These are phyloP conservation scores for Diplodus sargus DNA, from an alignment of 2,797 vertebrate species.

Conservation along the genomic window DNA sequence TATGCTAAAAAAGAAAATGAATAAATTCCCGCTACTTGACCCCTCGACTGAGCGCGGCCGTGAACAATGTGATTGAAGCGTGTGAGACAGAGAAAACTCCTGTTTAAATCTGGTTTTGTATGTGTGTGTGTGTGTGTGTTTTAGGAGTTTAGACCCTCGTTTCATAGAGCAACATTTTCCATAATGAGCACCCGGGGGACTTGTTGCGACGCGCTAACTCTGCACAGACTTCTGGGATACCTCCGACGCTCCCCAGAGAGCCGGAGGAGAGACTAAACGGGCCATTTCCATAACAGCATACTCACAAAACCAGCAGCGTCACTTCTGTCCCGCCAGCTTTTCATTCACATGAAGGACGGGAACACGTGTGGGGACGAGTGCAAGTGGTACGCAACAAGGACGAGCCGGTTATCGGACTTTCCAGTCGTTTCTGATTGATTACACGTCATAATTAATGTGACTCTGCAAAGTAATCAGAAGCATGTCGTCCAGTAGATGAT, in stretches of 20 bases:
- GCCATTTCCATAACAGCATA: constrained; percentile 59
- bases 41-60: constrained; percentile 10
- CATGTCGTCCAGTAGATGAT: too few species aligned
- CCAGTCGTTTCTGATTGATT: too few species aligned
- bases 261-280: constrained; percentile 44
- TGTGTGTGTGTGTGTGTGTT: constrained; percentile 18
- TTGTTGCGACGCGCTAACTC: constrained; percentile 43
- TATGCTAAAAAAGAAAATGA: constrained; percentile 18
- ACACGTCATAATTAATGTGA: too few species aligned
- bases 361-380: background rate
- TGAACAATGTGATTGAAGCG: constrained; percentile 31
- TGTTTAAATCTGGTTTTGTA: constrained; percentile 43
- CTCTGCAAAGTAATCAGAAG: too few species aligned
- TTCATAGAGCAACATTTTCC: constrained; percentile 43
- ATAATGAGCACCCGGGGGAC: constrained; percentile 73
- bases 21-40: constrained; percentile 34
- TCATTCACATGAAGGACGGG: constrained; percentile 1
- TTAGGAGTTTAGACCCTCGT: constrained; percentile 28
- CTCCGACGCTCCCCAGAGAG: constrained; percentile 48
- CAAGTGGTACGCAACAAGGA: constrained; percentile 2
- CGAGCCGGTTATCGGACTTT: too few species aligned
- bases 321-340: constrained; percentile 23
- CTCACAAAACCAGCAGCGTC: constrained; percentile 22
- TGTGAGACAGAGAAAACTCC: constrained; percentile 20
- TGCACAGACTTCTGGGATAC: constrained; percentile 65